Base-by-base conservation (phyloP, 2,113 vertebrate genomes). In the Onychostruthus taczanowskii region DNA sequence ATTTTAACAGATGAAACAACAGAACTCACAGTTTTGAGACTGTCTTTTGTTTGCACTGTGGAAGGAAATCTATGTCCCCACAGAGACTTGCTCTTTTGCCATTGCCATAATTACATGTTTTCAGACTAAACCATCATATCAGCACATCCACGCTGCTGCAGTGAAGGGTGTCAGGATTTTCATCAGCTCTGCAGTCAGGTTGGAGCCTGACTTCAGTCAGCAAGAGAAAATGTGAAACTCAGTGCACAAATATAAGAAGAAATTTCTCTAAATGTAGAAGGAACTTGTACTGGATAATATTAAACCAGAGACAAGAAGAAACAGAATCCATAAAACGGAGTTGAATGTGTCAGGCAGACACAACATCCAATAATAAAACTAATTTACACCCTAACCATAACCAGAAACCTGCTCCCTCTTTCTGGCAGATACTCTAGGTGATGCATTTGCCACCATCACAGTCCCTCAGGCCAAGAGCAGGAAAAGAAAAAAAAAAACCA, bases 81-180 rank as follows among this genome's bases (percentile, higher is more conserved):
- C 35, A 56, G 90, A 92, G 82, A 77, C 50, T 67, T 86, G 75
- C 79, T 93, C 92, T 81, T 86, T 91, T 84, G 72, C 72, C 50
- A 55, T 95, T 93, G 93, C 74, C 82, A 77, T 90, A 95, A 96
- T 97, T 81, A 87, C 76, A 83, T 68, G 78, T 91, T 95, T 96
- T 70, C 64, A 49, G 78, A 70, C 59, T 74, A 84, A 93, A 84
- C 63, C 50, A 70, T 89, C 64, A 5, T 24, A 94, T 74, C 90
- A 74, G 93, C 82, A 82, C 39, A n/a, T 53, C 64, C 91, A 44
- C 19, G 4, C 19, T 72, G 89, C 58, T 43, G 56, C 7, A 13
- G 44, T 66, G 74, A 94, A 85, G 41, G 69, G 74, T 69, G 87
- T 69, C 72, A 81, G 82, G 27, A 49, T 90, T 84, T 86, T 59